These are phyloP conservation scores for Eulemur albifrons DNA, from an alignment of 2,797 vertebrate genomes.

Conservation along the genomic window DNA sequence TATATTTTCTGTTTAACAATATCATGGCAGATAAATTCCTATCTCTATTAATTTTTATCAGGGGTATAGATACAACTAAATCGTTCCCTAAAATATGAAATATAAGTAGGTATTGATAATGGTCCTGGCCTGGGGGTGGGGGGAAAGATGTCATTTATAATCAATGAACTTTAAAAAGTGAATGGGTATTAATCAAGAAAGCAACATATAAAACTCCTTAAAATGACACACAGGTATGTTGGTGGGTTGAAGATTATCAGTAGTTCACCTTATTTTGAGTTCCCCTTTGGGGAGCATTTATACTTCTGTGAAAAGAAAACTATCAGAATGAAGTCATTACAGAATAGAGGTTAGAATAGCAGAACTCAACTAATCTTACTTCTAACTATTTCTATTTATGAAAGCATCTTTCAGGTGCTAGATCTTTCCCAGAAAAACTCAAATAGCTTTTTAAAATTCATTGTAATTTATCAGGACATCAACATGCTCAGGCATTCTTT, in stretches of 20 bases:
- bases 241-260: not conserved
- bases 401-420: not conserved
- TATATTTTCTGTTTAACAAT: not conserved
- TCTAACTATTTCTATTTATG: not conserved
- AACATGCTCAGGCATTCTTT: not conserved
- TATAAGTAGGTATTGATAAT: not conserved
- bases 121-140: not conserved
- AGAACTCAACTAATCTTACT: not conserved
- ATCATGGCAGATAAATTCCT: not conserved
- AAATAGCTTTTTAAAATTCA: not conserved
- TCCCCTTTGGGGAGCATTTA: not conserved
- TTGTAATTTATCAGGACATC: not conserved
- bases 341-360: not conserved
- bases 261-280: not conserved
- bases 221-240: not conserved
- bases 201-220: not conserved
- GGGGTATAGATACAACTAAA: not conserved
- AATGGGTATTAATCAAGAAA: not conserved
- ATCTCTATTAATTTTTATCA: not conserved
- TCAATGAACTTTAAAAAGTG: not conserved
- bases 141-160: not conserved
- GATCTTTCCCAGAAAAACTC: not conserved
- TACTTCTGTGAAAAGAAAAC: not conserved
- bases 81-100: not conserved
- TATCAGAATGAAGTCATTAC: not conserved